Evolutionary conservation across 2,888 invertebrate species (phyloP).

Genomic region (Suillia variegata): DNA sequence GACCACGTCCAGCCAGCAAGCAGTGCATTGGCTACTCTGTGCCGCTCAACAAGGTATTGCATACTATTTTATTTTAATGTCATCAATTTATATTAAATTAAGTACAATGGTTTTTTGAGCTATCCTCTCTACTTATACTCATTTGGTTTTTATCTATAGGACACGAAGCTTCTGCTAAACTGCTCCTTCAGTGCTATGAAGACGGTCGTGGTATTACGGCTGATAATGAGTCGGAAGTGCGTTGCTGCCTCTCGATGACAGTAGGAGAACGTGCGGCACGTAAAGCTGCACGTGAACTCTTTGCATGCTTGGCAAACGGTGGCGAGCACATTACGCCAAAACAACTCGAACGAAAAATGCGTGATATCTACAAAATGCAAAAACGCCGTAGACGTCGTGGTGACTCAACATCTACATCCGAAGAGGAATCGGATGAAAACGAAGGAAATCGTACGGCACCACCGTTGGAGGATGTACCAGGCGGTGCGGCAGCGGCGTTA

Average conservation of each 20-base stretch:
- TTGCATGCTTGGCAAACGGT: slow-evolving; percentile 84
- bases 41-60: slow-evolving; percentile 92
- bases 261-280: slow-evolving; percentile 86
- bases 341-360: slow-evolving; percentile 77
- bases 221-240: slow-evolving; percentile 75
- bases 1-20: slow-evolving; percentile 68
- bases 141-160: too few species aligned
- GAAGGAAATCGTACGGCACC: slow-evolving; percentile 33
- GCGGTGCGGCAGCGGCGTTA: slow-evolving; percentile 47
- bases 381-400: slow-evolving; percentile 50
- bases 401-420: slow-evolving; percentile 41
- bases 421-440: slow-evolving; percentile 43
- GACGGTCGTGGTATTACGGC: slow-evolving; percentile 77
- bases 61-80: too few species aligned
- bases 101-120: too few species aligned
- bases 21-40: slow-evolving; percentile 89
- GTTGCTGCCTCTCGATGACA: slow-evolving; percentile 80
- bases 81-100: too few species aligned
- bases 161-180: slow-evolving; percentile 81
- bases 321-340: slow-evolving; percentile 86
- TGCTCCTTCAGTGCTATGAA: slow-evolving; percentile 67
- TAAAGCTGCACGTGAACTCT: slow-evolving; percentile 85
- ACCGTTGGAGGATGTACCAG: slow-evolving; percentile 49
- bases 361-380: slow-evolving; percentile 67
- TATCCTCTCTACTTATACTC: too few species aligned